Conservation (phyloP, 1,140 invertebrate genomes). For the Aphis craccivora region DNA sequence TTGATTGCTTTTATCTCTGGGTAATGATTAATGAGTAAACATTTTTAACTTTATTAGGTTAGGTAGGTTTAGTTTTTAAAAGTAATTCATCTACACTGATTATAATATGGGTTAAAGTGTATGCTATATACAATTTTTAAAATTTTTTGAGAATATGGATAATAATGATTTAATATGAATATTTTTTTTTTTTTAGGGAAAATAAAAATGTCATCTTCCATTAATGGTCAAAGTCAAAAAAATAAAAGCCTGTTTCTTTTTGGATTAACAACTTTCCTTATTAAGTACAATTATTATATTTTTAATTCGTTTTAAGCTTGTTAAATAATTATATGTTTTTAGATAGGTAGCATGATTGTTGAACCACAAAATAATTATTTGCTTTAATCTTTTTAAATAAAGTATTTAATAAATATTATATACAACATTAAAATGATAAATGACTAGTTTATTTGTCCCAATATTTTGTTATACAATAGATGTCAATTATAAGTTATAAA, state of each 20-base stretch:
- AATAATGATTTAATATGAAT: not conserved
- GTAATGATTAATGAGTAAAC: no score
- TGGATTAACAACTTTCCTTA: not conserved
- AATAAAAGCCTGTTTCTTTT: not conserved
- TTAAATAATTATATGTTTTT: not conserved
- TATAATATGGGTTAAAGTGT: no score
- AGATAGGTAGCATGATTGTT: not conserved
- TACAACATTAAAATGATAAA: no score
- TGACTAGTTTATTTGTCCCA: no score
- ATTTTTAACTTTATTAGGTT: no score
- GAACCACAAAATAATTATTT: not conserved
- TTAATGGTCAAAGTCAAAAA: conserved; percentile 20
- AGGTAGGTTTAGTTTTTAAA: no score
- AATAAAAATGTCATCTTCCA: not conserved
- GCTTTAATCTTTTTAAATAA: not conserved
- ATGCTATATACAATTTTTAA: no score
- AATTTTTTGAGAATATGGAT: no score
- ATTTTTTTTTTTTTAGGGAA: conserved; percentile 27
- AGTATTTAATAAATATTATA: not conserved
- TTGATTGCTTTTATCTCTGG: not conserved
- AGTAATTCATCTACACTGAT: no score
- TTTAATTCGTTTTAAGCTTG: not conserved
- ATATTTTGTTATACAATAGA: no score
- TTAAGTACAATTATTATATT: not conserved
- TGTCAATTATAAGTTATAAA: no score